A percentile compares a stretch with the other conserved stretches of the same genome.
Evolutionary conservation across 2,113 vertebrate genomes (phyloP).

Genomic region (Theristicus caerulescens): DNA sequence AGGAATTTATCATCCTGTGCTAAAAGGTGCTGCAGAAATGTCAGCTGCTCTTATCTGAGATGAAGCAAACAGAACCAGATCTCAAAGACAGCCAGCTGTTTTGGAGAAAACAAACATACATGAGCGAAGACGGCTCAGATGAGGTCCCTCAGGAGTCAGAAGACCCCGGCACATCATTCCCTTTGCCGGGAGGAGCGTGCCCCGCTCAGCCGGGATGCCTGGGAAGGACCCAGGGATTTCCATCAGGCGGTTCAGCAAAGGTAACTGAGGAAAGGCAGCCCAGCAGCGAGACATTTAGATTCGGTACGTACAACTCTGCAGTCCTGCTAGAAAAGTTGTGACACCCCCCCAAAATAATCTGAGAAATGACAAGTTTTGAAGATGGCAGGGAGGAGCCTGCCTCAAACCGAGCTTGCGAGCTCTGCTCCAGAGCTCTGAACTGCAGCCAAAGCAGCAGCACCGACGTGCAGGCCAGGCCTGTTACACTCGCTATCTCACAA

Average conservation of each 20-base stretch:
- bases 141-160: background rate
- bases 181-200: accelerated
- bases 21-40: background rate
- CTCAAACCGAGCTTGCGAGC: accelerated
- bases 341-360: background rate
- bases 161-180: background rate
- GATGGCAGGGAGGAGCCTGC: accelerated
- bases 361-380: background rate
- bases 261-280: background rate
- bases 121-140: background rate
- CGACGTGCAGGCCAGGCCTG: accelerated
- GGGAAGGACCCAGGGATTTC: background rate
- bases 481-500: accelerated
- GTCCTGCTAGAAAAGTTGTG: background rate
- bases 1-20: background rate
- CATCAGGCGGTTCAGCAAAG: background rate
- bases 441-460: background rate
- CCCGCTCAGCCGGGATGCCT: background rate
- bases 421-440: background rate
- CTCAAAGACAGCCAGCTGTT: background rate
- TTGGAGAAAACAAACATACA: background rate
- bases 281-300: background rate
- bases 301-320: accelerated
- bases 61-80: background rate
- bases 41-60: background rate